A percentile compares a stretch with the other conserved stretches of the same genome.
phyloP scores from a whole-genome alignment of 1,140 invertebrate species.

The Lucilia sericata region DNA sequence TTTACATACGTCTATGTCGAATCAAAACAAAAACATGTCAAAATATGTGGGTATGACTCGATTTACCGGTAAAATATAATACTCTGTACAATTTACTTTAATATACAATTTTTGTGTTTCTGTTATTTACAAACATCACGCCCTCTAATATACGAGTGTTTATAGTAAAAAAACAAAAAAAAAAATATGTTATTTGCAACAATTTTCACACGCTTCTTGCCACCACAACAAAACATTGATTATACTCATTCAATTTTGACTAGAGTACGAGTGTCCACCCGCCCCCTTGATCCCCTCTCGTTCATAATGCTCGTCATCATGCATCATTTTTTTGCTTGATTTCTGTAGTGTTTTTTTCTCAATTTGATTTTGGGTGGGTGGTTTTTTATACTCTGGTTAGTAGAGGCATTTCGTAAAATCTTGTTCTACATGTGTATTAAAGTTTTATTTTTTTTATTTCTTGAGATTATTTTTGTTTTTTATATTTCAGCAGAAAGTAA shows the following conservation, averaged over 20 bases:
- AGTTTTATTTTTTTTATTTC: background rate
- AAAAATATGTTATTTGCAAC: background rate
- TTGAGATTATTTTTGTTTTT: background rate
- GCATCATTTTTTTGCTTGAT: background rate
- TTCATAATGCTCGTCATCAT: background rate
- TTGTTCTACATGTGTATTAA: constrained; percentile 11
- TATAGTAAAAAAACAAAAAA: background rate
- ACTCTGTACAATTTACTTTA: background rate
- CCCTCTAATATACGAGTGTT: background rate
- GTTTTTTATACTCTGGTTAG: background rate
- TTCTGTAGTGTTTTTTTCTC: background rate
- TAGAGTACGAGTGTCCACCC: background rate
- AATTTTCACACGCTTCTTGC: constrained; percentile 26
- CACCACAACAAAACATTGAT: background rate
- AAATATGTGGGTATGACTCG: constrained; percentile 26
- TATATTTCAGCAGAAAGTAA: background rate
- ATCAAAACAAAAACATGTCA: background rate
- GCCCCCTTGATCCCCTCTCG: background rate
- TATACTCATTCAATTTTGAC: background rate
- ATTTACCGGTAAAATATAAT: constrained; percentile 9
- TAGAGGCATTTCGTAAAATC: background rate
- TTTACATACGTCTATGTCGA: background rate
- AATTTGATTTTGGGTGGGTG: background rate
- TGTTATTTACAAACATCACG: constrained; percentile 19
- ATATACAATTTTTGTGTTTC: background rate